Conservation (phyloP, 2,797 vertebrate genomes). For the Buphagus erythrorhynchus region DNA sequence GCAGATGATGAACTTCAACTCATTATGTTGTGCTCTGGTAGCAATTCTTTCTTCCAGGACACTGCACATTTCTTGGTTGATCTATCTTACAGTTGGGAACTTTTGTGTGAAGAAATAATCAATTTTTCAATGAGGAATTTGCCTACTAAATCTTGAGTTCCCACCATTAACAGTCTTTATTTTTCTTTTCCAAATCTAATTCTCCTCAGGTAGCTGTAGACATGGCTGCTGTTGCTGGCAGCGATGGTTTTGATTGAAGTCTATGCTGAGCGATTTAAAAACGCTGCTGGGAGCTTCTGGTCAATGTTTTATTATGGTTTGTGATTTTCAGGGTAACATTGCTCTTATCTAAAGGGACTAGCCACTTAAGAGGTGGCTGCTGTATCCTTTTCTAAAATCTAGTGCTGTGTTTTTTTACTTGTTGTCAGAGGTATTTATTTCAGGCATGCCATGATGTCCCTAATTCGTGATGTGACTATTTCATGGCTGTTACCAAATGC, state of each 20-base stretch:
- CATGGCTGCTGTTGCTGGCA: neutral
- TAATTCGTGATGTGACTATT: neutral
- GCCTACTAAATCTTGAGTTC: neutral
- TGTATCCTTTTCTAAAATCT: neutral
- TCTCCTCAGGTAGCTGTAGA: neutral
- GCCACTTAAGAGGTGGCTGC: neutral
- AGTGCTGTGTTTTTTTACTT: neutral
- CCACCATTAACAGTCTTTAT: neutral
- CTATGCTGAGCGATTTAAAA: neutral
- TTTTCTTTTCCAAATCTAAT: neutral
- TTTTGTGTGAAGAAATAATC: neutral
- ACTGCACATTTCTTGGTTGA: neutral
- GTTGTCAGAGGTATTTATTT: neutral
- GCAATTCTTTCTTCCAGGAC: neutral
- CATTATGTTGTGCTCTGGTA: neutral
- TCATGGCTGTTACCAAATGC: fast-evolving
- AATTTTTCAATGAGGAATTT: neutral
- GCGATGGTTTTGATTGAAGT: neutral
- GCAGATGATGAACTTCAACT: neutral
- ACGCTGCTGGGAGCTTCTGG: neutral
- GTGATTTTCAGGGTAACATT: neutral
- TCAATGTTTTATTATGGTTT: neutral
- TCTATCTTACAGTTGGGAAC: neutral
- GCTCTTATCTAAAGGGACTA: neutral
- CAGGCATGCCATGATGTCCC: neutral